Conservation (phyloP, 2,888 invertebrate species). For the Epirrhoe alternata region DNA sequence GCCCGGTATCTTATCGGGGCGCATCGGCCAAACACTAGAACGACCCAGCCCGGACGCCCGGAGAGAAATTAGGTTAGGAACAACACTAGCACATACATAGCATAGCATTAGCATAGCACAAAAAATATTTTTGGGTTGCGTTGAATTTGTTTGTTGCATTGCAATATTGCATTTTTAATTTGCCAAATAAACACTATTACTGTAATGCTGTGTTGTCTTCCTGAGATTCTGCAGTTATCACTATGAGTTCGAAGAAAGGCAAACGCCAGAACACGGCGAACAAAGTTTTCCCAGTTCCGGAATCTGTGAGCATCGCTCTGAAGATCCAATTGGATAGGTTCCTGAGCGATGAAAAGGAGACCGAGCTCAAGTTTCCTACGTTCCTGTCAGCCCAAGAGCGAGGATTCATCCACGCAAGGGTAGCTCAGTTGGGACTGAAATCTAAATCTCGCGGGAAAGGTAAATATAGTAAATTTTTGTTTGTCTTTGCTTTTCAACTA, state of each 20-base stretch:
- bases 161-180: constrained; percentile 21
- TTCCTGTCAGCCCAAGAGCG: constrained; percentile 91
- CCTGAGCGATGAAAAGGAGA: constrained; percentile 77
- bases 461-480: background rate
- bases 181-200: constrained; percentile 40
- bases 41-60: too few species aligned
- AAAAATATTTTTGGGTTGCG: background rate
- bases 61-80: too few species aligned
- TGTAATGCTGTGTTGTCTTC: constrained; percentile 33
- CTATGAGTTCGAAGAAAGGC: constrained; percentile 77
- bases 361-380: constrained; percentile 87
- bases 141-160: background rate
- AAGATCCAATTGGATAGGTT: constrained; percentile 81
- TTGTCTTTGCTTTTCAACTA: too few species aligned
- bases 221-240: constrained; percentile 31
- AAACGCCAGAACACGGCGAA: constrained; percentile 67
- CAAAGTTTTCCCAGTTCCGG: constrained; percentile 79
- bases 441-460: constrained; percentile 94
- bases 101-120: too few species aligned
- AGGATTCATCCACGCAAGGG: constrained; percentile 91
- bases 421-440: constrained; percentile 88
- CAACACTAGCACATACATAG: too few species aligned
- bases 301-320: constrained; percentile 80
- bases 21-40: too few species aligned
- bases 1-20: too few species aligned